phyloP scores from a whole-genome alignment of 1,140 invertebrate species.

The Adoxophyes honmai region DNA sequence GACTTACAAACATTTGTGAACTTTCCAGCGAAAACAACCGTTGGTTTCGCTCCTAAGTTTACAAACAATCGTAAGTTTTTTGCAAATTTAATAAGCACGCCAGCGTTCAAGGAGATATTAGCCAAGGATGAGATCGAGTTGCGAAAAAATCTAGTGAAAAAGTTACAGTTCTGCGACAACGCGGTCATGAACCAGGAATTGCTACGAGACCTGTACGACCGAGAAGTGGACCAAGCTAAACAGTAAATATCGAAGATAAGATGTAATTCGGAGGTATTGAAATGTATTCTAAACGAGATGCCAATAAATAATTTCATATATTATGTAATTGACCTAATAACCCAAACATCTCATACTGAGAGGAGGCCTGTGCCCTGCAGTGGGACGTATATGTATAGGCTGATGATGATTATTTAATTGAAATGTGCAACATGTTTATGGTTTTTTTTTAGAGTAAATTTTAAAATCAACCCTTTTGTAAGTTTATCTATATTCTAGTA shows the following conservation, averaged over 20 bases:
- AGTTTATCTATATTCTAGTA: too few species aligned
- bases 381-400: too few species aligned
- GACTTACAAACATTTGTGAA: slow-evolving; percentile 46
- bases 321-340: too few species aligned
- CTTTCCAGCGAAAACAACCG: slow-evolving; percentile 51
- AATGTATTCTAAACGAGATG: not conserved
- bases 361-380: too few species aligned
- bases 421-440: too few species aligned
- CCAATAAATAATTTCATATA: too few species aligned
- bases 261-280: not conserved
- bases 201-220: slow-evolving; percentile 43
- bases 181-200: slow-evolving; percentile 39
- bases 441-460: too few species aligned
- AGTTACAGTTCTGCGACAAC: slow-evolving; percentile 50
- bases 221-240: slow-evolving; percentile 47
- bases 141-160: slow-evolving; percentile 34
- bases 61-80: slow-evolving; percentile 57
- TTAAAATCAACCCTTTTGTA: too few species aligned
- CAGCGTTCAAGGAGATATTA: slow-evolving; percentile 44
- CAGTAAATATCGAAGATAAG: slow-evolving; percentile 18
- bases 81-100: slow-evolving; percentile 47
- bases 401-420: too few species aligned
- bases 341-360: too few species aligned
- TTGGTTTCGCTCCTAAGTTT: slow-evolving; percentile 49
- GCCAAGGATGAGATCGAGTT: slow-evolving; percentile 35